phyloP scores from a whole-genome alignment of 2,113 vertebrate species.

The Serinus canaria region DNA sequence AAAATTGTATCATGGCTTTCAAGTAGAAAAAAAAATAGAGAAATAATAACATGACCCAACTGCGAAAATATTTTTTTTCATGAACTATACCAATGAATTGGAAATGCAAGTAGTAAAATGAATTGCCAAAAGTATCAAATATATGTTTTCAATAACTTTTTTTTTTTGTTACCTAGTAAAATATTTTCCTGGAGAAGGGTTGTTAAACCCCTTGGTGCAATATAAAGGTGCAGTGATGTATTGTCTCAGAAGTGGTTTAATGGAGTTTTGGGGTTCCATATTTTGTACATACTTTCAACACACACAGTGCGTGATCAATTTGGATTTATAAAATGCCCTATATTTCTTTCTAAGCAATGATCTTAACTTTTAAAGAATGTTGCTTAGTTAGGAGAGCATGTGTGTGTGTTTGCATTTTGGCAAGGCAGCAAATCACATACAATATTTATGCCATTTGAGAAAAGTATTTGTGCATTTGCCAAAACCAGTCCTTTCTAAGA shows the following conservation, averaged over 20 bases:
- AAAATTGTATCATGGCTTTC: neutral
- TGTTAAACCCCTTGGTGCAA: slow-evolving; percentile 19
- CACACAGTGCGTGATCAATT: slow-evolving; percentile 7
- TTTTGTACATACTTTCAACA: slow-evolving; percentile 36
- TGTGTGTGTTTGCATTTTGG: slow-evolving; percentile 2
- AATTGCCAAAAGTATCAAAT: slow-evolving; percentile 56
- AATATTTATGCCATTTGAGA: slow-evolving; percentile 2
- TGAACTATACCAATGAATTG: slow-evolving; percentile 40
- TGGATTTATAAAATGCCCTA: slow-evolving; percentile 19
- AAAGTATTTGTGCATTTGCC: slow-evolving; percentile 3
- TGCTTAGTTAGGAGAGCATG: slow-evolving; percentile 5
- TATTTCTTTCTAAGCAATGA: neutral
- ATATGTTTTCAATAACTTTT: slow-evolving; percentile 59
- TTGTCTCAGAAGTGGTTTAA: slow-evolving; percentile 61
- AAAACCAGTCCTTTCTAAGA: neutral
- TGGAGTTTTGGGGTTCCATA: slow-evolving; percentile 43
- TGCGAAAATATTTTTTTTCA: slow-evolving; percentile 38
- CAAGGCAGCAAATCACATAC: slow-evolving; percentile 20
- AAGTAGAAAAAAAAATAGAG: neutral
- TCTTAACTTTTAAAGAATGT: neutral
- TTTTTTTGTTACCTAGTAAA: slow-evolving; percentile 55
- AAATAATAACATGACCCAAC: slow-evolving; percentile 38
- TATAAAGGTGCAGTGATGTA: slow-evolving; percentile 51
- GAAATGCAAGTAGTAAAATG: slow-evolving; percentile 56
- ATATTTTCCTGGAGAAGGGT: slow-evolving; percentile 54